Base-by-base conservation (phyloP, 1,140 invertebrate species). In the Aphaenogaster ashmeadi region DNA sequence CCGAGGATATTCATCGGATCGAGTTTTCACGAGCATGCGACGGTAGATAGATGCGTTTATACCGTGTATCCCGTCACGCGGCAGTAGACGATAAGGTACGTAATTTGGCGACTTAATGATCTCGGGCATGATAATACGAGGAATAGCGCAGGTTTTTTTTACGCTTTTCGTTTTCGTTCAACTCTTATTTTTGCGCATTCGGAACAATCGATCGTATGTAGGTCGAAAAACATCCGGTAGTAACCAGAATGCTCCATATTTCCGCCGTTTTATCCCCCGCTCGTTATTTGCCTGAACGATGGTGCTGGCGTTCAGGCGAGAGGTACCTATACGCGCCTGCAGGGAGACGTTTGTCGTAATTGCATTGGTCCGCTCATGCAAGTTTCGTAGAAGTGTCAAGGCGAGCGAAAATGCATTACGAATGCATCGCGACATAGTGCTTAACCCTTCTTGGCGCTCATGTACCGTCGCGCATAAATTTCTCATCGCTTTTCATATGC, bases 1-100 rank as follows among this genome's bases (percentile, higher is more conserved):
- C 33, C 0, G 60, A 71, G 79, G 64, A 71, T 81, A 81, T 81
- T 36, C 75, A 78, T 50, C 75, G 79, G 54, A 81, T 58, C 79
- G 52, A 81, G 21, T 81, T 81, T 81, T 81, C 38, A 56, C 38
- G 50, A 69, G 64, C 27, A 9, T 18, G 36, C n/a, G 41, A 69
- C 15, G 38, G 36, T 21, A 21, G 64, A 81, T 81, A 81, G 64
- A 81, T 58, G 13, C n/a, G 7, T 44, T 54, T 66, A 67, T 52
- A 52, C 21, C 21, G 47, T 36, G 33, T 44, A 15, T 58, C 15
- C 6, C 9, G 38, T 69, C 21, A 41, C 27, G 1, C 38, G 36
- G 15, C 21, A 15, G 15, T 38, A 44, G 8, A 47, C 56, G 36
- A 2, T 38, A 27, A 56, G 18, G 21, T n/a, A 44, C 13, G 38